Conservation (phyloP, 37 sponge, comb jelly and placozoan genomes). For the Halisarca cf. caerulea region DNA sequence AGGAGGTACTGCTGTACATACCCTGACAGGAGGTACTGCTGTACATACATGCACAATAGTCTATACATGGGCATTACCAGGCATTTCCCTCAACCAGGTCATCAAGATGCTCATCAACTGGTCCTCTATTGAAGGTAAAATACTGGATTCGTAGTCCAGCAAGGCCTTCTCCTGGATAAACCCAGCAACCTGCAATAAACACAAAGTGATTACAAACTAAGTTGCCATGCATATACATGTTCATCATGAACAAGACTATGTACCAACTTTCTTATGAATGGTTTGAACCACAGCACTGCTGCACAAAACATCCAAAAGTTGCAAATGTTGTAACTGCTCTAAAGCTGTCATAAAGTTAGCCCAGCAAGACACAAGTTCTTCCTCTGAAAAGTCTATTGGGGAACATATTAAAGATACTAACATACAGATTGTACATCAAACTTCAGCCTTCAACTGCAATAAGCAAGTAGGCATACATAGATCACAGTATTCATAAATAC, state of each 20-base stretch:
- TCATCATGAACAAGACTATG: neutral
- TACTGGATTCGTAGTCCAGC: constrained; percentile 32
- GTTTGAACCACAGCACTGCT: constrained; percentile 38
- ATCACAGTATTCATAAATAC: too few species aligned
- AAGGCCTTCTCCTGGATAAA: constrained; percentile 35
- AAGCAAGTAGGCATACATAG: too few species aligned
- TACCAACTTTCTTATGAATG: constrained; percentile 31
- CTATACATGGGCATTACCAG: constrained; percentile 11
- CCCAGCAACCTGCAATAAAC: constrained; percentile 33
- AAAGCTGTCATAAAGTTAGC: neutral
- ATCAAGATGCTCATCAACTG: constrained; percentile 22
- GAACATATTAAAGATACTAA: too few species aligned
- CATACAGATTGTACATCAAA: too few species aligned
- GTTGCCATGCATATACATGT: neutral
- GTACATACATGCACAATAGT: neutral
- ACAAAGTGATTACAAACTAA: neutral
- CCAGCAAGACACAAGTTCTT: neutral
- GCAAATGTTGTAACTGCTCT: constrained; percentile 26
- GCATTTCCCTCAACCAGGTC: constrained; percentile 42
- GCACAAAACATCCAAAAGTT: constrained; percentile 43
- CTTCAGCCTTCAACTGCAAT: too few species aligned
- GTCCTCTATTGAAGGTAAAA: constrained; percentile 27
- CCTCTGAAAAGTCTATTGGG: too few species aligned
- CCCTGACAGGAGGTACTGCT: too few species aligned
- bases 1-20: too few species aligned